Evolutionary conservation across 2,888 invertebrate species (phyloP).

Genomic region (Diogma glabrata): DNA sequence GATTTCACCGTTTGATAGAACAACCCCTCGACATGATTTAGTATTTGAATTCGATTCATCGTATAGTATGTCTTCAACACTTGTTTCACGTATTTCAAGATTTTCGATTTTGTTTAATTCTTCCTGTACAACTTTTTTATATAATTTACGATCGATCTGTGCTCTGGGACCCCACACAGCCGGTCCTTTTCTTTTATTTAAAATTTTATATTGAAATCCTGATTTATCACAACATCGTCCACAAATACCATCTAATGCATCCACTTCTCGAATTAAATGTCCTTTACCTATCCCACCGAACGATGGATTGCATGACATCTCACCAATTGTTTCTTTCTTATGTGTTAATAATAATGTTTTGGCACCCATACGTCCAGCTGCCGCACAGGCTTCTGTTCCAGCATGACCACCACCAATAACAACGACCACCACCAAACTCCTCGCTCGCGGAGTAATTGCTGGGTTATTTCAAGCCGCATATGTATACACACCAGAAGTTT

Average conservation of each 20-base stretch:
- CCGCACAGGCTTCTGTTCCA: slow-evolving; percentile 76
- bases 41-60: slow-evolving; percentile 20
- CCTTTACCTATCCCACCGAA: slow-evolving; percentile 91
- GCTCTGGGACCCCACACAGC: slow-evolving; percentile 84
- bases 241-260: slow-evolving; percentile 80
- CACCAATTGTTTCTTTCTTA: slow-evolving; percentile 73
- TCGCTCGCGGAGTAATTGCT: slow-evolving; percentile 85
- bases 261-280: slow-evolving; percentile 74
- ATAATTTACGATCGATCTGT: slow-evolving; percentile 73
- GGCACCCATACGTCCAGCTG: slow-evolving; percentile 72
- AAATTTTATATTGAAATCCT: slow-evolving; percentile 66
- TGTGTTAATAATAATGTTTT: slow-evolving; percentile 72
- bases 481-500: slow-evolving; percentile 92
- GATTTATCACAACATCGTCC: slow-evolving; percentile 67
- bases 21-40: slow-evolving; percentile 2
- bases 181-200: slow-evolving; percentile 73
- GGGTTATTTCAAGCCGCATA: slow-evolving; percentile 93
- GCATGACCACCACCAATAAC: slow-evolving; percentile 77
- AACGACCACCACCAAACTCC: no score
- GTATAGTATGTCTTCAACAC: slow-evolving; percentile 70
- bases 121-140: slow-evolving; percentile 61
- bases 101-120: slow-evolving; percentile 54
- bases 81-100: slow-evolving; percentile 53
- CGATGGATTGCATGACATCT: slow-evolving; percentile 90
- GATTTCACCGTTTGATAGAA: slow-evolving; percentile 40